Conservation (phyloP, 2,888 invertebrate species). For the Eupithecia exiguata region DNA sequence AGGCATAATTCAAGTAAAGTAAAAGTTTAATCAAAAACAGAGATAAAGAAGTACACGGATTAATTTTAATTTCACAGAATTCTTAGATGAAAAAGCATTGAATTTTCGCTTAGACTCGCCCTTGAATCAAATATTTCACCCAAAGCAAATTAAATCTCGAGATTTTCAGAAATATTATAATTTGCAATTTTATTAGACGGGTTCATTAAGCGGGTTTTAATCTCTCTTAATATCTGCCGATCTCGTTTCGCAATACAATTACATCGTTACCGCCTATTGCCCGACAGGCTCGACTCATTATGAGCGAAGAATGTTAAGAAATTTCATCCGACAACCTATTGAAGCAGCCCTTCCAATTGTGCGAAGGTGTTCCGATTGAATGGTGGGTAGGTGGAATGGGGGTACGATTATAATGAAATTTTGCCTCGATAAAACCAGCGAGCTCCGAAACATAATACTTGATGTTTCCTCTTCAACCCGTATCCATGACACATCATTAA, state of each 20-base stretch:
- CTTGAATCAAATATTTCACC: constrained; percentile 35
- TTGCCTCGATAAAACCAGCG: constrained; percentile 80
- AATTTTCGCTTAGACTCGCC: constrained; percentile 18
- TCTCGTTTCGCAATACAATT: constrained; percentile 78
- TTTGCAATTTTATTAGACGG: constrained; percentile 63
- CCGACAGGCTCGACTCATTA: constrained; percentile 79
- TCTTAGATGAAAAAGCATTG: constrained; percentile 26
- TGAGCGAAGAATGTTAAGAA: constrained; percentile 81
- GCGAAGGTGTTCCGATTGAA: constrained; percentile 82
- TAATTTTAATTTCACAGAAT: constrained; percentile 24
- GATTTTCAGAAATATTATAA: constrained; percentile 61
- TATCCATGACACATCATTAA: constrained; percentile 82
- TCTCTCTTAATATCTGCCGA: constrained; percentile 77
- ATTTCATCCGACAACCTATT: constrained; percentile 83
- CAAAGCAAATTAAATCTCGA: constrained; percentile 47
- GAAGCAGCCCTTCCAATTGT: constrained; percentile 81
- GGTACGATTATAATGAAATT: constrained; percentile 83
- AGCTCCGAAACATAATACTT: constrained; percentile 80
- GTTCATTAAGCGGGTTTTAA: constrained; percentile 77
- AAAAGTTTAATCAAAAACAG: constrained; percentile 14
- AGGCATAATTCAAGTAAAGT: neutral
- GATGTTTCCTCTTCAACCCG: constrained; percentile 81
- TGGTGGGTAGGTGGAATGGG: constrained; percentile 74
- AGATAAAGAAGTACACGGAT: constrained; percentile 6
- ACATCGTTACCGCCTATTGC: constrained; percentile 81